Conservation (phyloP, 2,888 invertebrate species). For the Tetanocera ferruginea region DNA sequence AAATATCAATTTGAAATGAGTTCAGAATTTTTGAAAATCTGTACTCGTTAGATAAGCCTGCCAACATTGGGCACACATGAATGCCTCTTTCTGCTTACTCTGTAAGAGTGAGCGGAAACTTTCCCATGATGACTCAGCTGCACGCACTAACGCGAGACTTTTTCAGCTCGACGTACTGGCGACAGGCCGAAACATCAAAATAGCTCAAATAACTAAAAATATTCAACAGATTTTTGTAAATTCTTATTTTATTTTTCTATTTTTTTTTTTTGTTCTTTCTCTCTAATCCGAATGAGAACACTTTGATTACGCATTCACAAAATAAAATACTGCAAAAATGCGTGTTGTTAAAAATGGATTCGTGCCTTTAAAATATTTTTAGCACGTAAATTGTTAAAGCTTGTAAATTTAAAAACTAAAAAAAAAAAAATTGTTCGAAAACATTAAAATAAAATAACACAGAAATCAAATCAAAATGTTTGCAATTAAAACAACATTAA, state of each 20-base stretch:
- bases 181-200: not conserved
- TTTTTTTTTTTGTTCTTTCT: not conserved
- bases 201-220: not conserved
- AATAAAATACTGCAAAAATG: not conserved
- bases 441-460: not conserved
- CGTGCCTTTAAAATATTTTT: too few species aligned
- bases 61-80: too few species aligned
- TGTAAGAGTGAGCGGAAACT: not conserved
- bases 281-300: not conserved
- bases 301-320: not conserved
- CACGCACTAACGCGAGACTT: not conserved
- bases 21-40: too few species aligned
- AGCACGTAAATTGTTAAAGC: not conserved
- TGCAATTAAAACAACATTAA: not conserved
- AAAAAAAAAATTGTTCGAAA: not conserved
- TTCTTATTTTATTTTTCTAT: not conserved
- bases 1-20: too few species aligned
- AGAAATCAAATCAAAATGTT: not conserved
- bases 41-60: too few species aligned
- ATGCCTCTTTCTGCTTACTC: not conserved
- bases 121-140: conserved; percentile 15
- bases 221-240: not conserved
- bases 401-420: not conserved
- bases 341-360: not conserved
- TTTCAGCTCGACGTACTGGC: conserved; percentile 23